Evolutionary conservation across 2,113 vertebrate genomes (phyloP), one percentile per base, ranked within the genome.

Genomic region (Aythya baeri): DNA sequence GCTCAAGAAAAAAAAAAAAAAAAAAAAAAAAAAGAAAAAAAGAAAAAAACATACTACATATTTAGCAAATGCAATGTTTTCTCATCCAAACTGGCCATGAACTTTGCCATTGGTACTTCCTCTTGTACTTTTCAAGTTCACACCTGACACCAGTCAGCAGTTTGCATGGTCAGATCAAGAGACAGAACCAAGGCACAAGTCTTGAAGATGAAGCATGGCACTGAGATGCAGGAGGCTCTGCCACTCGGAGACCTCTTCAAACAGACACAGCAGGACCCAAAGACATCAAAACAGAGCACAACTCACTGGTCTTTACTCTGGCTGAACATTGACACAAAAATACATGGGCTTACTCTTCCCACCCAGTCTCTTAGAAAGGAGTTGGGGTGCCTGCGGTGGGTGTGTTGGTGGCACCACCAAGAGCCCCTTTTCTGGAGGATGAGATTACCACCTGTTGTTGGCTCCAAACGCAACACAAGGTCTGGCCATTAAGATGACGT

Each of bases 41-140:
- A 38, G 38, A 11, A 11, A 41, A 41, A 41, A 41, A 41, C 0
- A 0, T 58, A n/a, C 36, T 74, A 72, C 10, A 14, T 49, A 75
- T 17, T 77, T 2, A 2, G 38, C 18, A 77, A 81, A 75, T 26
- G 29, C 18, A 61, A 7, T 22, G 6, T 27, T 83, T 50, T 17
- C 68, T 62, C 76, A 23, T 58, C 17, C 36, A 83, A 66, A 73
- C n/a, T 55, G 85, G 31, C 21, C 9, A 16, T 86, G 46, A 22
- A 14, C 43, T 80, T 86, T 43, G 36, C 25, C 50, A 67, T 9
- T 20, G 14, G 9, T 67, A 66, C 75, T 88, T 81, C 41, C 36
- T 94, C 44, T 83, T 49, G 32, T 34, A 31, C 32, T 25, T 8
- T 27, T 68, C 65, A 78, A 66, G 16, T 67, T 89, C 5, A 13